Evolutionary conservation across 2,888 invertebrate species (phyloP).

Genomic region (Spatulosminthurus flaviceps): DNA sequence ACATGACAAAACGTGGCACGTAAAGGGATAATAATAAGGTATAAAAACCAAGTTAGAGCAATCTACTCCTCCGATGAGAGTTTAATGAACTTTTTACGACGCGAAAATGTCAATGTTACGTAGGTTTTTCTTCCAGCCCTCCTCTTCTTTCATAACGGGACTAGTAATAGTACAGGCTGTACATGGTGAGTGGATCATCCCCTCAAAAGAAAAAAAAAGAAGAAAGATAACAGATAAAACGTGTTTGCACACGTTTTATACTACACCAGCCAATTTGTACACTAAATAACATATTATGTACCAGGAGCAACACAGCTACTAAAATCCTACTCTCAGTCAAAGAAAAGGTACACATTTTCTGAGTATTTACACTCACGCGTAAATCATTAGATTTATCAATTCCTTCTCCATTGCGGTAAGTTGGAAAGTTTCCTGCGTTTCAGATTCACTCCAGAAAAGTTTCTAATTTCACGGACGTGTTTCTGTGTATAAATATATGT

Average conservation of each 20-base stretch:
- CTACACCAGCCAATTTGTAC: too few species aligned
- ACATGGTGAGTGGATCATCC: not conserved
- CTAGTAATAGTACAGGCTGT: too few species aligned
- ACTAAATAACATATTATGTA: too few species aligned
- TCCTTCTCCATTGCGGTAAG: not conserved
- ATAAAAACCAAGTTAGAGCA: too few species aligned
- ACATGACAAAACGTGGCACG: too few species aligned
- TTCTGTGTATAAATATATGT: not conserved
- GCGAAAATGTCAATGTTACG: not conserved
- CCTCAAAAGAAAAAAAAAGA: too few species aligned
- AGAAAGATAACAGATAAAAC: too few species aligned
- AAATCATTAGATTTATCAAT: not conserved
- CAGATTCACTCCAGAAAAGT: not conserved
- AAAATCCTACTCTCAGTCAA: not conserved
- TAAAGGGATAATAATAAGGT: too few species aligned
- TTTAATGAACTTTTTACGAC: conserved; percentile 11
- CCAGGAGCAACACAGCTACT: not conserved
- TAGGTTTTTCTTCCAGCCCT: not conserved
- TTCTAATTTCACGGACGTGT: not conserved
- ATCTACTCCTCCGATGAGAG: not conserved
- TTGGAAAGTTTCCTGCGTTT: conserved; percentile 1
- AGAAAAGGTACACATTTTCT: not conserved
- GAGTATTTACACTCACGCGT: not conserved
- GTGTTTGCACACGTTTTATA: too few species aligned
- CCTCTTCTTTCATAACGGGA: too few species aligned